Evolutionary conservation across 2,888 invertebrate genomes (phyloP), one percentile per base, ranked within the genome.

Genomic region (Ennomos fuscantarius): DNA sequence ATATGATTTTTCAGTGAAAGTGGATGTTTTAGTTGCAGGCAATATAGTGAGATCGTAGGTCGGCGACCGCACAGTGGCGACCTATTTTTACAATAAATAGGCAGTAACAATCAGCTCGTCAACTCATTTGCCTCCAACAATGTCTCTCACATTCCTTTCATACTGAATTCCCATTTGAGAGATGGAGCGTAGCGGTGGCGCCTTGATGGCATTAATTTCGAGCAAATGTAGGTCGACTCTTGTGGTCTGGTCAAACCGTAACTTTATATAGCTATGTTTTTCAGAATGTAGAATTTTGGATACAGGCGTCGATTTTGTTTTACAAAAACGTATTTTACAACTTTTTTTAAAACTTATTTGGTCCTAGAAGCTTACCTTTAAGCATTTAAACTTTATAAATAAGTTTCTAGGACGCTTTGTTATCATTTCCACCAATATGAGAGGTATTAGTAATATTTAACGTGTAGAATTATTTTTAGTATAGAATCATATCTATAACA

Each of bases 11-110:
- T 70, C 70, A 72, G 69, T 70, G 55, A 55, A 68, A 74, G 66
- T 62, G 67, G 65, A 68, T 68, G 60, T 68, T 70, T 72, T 60
- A 61, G 53, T 64, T 65, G 62, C 53, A 62, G 42, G 51, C 49
- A 60, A 55, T 39, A 45, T 49, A 54, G 77, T 77, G 66, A 61
- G 56, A 73, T 69, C 72, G 68, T 65, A 71, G 84, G 82, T 84
- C 86, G 74, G 73, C 80, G 85, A 79, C 85, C 85, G 81, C 68
- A 65, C 62, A 65, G 71, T 72, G 63, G 63, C 77, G 84, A 86
- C 88, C 88, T 81, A 87, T 88, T 86, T 88, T 78, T 82, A 79
- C 73, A 78, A 77, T 82, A 79, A 83, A 85, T 82, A 78, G 79
- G 73, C 80, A 79, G 76, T 81, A 82, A 83, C 82, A 81, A 84